Evolutionary conservation across 2,797 vertebrate genomes (phyloP), one percentile per base, ranked within the genome.

Genomic region (Typhlichthys subterraneus): DNA sequence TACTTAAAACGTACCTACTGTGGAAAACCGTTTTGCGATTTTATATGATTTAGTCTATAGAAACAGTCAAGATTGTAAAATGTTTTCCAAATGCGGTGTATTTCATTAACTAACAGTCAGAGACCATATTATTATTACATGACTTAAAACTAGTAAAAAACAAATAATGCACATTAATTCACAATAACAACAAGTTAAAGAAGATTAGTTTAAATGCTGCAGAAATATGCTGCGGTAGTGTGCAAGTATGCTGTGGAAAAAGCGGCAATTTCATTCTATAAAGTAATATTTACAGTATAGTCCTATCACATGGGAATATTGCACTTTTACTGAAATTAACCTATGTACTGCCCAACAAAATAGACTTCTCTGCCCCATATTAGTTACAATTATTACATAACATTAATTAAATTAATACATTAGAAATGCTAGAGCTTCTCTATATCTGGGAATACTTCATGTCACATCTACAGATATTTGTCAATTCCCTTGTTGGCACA

Each of bases 401-500:
- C 67, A 67, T 62, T 12, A 72, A 74, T 45, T 57, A 49, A 70
- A 63, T 53, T 12, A 9, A 14, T 1, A 9, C 59, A 49, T 12
- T 23, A 31, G 55, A 54, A 47, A 51, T 8, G 7, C 38, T n/a
- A 17, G 12, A 19, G 23, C 57, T 23, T 23, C 31, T 51, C 47
- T 29, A 29, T 29, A 23, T 23, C 23, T 23, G 23, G 55, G 63
- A 63, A 73, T 77, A 76, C 66, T 61, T 77, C 49, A 70, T 67
- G 76, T 83, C 80, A 82, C 80, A 82, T 65, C 67, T 85, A 63
- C 80, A 82, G 63, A 69, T 85, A 63, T 75, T 78, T 81, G 81
- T 86, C 74, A 80, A 69, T 74, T 84, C 61, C 79, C 65, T 63
- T 72, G 81, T 84, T 87, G 87, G 87, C 82, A 66, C 59, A 63